Conservation (phyloP, 2,888 invertebrate genomes). For the Folsomia candida region DNA sequence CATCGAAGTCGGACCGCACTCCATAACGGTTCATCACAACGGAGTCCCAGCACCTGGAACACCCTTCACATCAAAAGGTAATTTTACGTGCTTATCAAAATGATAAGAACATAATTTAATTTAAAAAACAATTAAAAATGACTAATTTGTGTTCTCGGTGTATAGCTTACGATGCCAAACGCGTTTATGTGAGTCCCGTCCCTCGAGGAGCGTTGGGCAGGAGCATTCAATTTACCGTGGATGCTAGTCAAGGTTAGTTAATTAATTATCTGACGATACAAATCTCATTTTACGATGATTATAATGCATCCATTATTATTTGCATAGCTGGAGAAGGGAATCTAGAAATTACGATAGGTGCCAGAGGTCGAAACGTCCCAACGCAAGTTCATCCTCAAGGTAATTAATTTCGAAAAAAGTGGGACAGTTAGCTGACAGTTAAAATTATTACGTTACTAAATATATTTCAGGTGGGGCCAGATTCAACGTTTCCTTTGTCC, state of each 20-base stretch:
- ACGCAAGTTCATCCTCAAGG: slow-evolving; percentile 87
- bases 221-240: slow-evolving; percentile 78
- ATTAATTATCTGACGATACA: background rate
- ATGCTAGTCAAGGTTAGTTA: slow-evolving; percentile 28
- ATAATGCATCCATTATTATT: no score
- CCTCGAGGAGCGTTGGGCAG: slow-evolving; percentile 81
- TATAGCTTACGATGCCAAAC: slow-evolving; percentile 89
- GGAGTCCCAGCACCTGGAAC: slow-evolving; percentile 61
- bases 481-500: slow-evolving; percentile 95
- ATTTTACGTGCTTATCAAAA: no score
- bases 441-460: background rate
- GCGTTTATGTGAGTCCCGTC: slow-evolving; percentile 76
- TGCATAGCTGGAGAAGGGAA: slow-evolving; percentile 47
- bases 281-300: background rate
- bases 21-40: slow-evolving; percentile 86
- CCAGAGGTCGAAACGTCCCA: slow-evolving; percentile 87
- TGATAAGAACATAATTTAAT: background rate
- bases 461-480: slow-evolving; percentile 60
- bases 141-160: slow-evolving; percentile 40
- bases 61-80: slow-evolving; percentile 23
- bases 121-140: background rate
- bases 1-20: slow-evolving; percentile 86
- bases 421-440: background rate
- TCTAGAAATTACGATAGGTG: slow-evolving; percentile 87
- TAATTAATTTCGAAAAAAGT: background rate